phyloP scores from a whole-genome alignment of 1,140 invertebrate genomes.

The Oppia nitens region DNA sequence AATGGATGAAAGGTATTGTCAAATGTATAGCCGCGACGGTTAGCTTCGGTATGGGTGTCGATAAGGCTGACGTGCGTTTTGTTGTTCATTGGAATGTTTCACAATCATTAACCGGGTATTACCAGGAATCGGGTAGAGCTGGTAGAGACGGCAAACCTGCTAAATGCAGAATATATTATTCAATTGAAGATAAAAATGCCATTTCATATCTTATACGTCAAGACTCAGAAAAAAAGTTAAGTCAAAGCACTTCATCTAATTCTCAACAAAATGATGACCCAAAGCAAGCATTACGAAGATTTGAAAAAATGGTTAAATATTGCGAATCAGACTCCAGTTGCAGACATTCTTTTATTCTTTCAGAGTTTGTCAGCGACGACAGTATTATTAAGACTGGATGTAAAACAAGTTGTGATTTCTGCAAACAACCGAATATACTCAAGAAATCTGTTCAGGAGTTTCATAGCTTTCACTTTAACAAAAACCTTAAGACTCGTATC shows the following conservation, averaged over 20 bases:
- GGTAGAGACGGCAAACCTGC: constrained; percentile 42
- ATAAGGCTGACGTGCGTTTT: constrained; percentile 53
- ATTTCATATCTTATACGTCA: constrained; percentile 58
- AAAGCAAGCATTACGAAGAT: constrained; percentile 45
- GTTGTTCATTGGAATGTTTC: constrained; percentile 85
- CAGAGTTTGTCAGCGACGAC: constrained; percentile 21
- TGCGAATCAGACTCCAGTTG: constrained; percentile 29
- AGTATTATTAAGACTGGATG: constrained; percentile 6
- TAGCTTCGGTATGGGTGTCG: constrained; percentile 58
- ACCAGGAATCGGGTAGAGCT: constrained; percentile 44
- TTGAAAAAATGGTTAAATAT: constrained; percentile 55
- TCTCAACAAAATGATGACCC: constrained; percentile 22
- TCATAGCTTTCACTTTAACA: neutral
- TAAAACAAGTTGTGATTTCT: constrained; percentile 11
- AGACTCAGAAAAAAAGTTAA: constrained; percentile 36
- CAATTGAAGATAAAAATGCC: constrained; percentile 51
- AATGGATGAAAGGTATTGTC: constrained; percentile 45
- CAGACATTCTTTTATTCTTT: constrained; percentile 19
- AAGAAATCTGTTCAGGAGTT: constrained; percentile 2
- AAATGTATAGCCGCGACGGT: constrained; percentile 44
- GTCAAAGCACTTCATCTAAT: constrained; percentile 37
- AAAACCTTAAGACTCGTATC: neutral
- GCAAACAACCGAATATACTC: constrained; percentile 8
- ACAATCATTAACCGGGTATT: constrained; percentile 47
- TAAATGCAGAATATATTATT: constrained; percentile 49